A percentile compares a stretch with the other conserved stretches of the same genome.
These are phyloP conservation scores for Perizoma flavofasciatum DNA, from an alignment of 2,888 invertebrate species.

Conservation along the genomic window DNA sequence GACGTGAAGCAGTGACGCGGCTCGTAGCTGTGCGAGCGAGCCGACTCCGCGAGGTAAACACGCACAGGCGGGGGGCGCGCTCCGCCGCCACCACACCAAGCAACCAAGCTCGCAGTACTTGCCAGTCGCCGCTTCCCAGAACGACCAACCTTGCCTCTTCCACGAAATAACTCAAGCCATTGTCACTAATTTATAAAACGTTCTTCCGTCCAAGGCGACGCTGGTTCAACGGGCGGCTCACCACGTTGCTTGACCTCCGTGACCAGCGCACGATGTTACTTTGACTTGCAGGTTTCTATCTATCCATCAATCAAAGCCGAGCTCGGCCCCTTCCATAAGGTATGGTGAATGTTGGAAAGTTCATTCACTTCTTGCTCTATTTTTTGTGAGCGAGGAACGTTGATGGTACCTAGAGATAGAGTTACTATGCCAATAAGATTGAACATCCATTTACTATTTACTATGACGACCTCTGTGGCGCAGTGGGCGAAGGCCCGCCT, in stretches of 20 bases:
- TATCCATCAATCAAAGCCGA: conserved; percentile 61
- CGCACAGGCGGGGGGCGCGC: conserved; percentile 45
- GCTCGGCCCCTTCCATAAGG: conserved; percentile 51
- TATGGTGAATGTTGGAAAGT: conserved; percentile 60
- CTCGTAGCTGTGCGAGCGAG: conserved; percentile 31
- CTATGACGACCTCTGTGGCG: too few species aligned
- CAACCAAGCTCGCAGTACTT: conserved; percentile 45
- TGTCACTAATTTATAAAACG: conserved; percentile 81
- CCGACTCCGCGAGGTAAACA: conserved; percentile 31
- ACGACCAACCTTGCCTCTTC: conserved; percentile 78
- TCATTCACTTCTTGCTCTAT: conserved; percentile 71
- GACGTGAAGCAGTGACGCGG: conserved; percentile 25
- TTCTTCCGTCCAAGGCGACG: conserved; percentile 67
- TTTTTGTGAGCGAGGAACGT: conserved; percentile 50
- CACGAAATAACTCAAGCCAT: conserved; percentile 78
- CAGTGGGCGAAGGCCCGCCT: too few species aligned
- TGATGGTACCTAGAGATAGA: conserved; percentile 15
- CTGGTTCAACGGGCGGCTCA: conserved; percentile 33
- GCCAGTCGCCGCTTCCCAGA: conserved; percentile 71
- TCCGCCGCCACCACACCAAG: not conserved
- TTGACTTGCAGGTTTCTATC: conserved; percentile 52
- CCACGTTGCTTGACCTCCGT: conserved; percentile 56
- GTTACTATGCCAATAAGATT: not conserved
- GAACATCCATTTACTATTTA: not conserved
- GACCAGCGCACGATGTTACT: conserved; percentile 46